Evolutionary conservation across 2,888 invertebrate genomes (phyloP).

Genomic region (Exocentrus adspersus): DNA sequence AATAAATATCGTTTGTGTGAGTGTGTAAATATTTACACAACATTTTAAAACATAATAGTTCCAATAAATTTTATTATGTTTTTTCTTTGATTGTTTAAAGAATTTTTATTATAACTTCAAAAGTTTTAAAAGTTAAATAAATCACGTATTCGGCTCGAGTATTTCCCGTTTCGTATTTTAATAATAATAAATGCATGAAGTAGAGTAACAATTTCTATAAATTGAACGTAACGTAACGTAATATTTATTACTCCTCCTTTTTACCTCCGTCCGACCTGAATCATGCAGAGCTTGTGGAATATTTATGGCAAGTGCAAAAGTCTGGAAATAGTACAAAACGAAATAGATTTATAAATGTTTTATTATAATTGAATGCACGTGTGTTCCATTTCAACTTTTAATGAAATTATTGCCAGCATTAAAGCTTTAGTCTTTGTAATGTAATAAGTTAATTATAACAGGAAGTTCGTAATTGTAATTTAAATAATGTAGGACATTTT

Average conservation of each 20-base stretch:
- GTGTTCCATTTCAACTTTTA: slow-evolving; percentile 61
- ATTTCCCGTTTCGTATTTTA: slow-evolving; percentile 20
- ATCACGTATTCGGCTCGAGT: slow-evolving; percentile 33
- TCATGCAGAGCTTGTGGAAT: slow-evolving; percentile 48
- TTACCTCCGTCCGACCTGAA: slow-evolving; percentile 36
- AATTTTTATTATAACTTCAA: slow-evolving; percentile 52
- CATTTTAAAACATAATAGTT: slow-evolving; percentile 53
- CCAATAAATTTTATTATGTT: slow-evolving; percentile 53
- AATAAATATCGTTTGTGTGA: slow-evolving; percentile 51
- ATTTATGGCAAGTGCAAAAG: slow-evolving; percentile 54
- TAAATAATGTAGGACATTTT: slow-evolving; percentile 62
- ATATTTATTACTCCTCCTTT: slow-evolving; percentile 32
- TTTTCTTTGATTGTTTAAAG: slow-evolving; percentile 52
- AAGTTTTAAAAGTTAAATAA: slow-evolving; percentile 49
- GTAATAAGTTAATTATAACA: slow-evolving; percentile 62
- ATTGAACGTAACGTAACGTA: slow-evolving; percentile 23
- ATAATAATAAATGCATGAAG: slow-evolving; percentile 22
- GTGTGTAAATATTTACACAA: slow-evolving; percentile 52
- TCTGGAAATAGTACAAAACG: slow-evolving; percentile 56
- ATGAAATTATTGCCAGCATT: slow-evolving; percentile 62
- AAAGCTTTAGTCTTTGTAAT: slow-evolving; percentile 61
- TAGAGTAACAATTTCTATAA: slow-evolving; percentile 23
- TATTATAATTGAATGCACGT: slow-evolving; percentile 62
- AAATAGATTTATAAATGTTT: slow-evolving; percentile 61
- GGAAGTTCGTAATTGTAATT: slow-evolving; percentile 63